These are phyloP conservation scores for Rhinoptilus africanus DNA, from an alignment of 2,113 vertebrate genomes.

Conservation along the genomic window DNA sequence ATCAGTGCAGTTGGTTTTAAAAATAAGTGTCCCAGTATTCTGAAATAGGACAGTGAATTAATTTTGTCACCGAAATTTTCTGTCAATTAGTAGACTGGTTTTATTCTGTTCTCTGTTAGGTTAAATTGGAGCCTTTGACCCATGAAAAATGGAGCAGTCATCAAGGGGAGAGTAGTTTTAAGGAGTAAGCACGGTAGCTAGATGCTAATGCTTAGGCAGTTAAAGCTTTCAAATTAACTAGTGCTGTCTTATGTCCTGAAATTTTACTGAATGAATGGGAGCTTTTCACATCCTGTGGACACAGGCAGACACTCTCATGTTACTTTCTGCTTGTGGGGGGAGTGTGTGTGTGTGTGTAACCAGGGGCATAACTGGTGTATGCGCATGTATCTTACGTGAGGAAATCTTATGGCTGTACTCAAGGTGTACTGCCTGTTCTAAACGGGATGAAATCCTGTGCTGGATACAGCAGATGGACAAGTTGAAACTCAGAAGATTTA, in stretches of 20 bases:
- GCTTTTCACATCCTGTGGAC: neutral
- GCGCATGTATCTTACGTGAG: accelerated
- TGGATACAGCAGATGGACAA: neutral
- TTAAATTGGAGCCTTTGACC: neutral
- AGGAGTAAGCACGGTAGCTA: neutral
- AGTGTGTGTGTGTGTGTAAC: neutral
- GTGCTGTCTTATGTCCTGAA: neutral
- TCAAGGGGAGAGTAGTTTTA: neutral
- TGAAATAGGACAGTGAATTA: neutral
- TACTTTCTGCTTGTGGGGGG: neutral
- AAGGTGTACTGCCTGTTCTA: neutral
- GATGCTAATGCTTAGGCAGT: neutral
- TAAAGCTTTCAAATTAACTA: neutral
- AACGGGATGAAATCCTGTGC: neutral
- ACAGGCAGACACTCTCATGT: too few species aligned
- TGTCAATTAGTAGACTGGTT: neutral
- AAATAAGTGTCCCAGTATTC: neutral
- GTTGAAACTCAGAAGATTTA: neutral
- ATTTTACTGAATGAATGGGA: neutral
- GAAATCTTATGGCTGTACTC: neutral
- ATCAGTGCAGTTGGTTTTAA: neutral
- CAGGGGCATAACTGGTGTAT: too few species aligned
- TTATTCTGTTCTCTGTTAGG: neutral
- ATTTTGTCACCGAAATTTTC: neutral
- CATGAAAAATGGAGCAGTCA: neutral